Percentiles rank a stretch among this genome's conserved stretches.
These are phyloP conservation scores for Phortica okadai DNA, from an alignment of 2,888 invertebrate species.

Conservation along the genomic window DNA sequence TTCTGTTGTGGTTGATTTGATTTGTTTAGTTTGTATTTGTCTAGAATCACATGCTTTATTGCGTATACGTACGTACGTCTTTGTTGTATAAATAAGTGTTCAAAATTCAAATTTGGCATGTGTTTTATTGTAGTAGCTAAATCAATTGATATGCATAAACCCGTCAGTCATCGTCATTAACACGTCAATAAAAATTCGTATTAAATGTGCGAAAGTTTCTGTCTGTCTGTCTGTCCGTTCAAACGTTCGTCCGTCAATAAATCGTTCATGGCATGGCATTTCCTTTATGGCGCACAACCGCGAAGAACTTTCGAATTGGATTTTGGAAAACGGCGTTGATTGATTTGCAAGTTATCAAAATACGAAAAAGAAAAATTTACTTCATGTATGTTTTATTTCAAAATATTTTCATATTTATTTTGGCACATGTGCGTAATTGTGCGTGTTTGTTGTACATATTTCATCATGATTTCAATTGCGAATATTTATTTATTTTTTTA, in stretches of 20 bases:
- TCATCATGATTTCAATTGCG: not conserved
- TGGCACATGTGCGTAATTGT: not conserved
- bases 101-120: not conserved
- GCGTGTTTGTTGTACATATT: not conserved
- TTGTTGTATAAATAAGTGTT: too few relatives aligned
- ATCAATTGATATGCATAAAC: constrained; percentile 49
- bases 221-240: not conserved
- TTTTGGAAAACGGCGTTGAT: constrained; percentile 50
- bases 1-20: too few relatives aligned
- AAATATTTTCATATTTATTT: not conserved
- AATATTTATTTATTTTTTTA: not conserved
- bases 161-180: constrained; percentile 53
- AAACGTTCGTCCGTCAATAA: constrained; percentile 39
- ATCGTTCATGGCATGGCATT: constrained; percentile 52
- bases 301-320: constrained; percentile 32
- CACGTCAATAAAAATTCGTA: constrained; percentile 25
- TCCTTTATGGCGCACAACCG: constrained; percentile 63
- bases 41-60: too few relatives aligned
- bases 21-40: too few relatives aligned
- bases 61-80: too few relatives aligned
- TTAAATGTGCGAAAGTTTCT: constrained; percentile 42
- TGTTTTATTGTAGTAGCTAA: constrained; percentile 2
- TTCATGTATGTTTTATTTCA: too few relatives aligned
- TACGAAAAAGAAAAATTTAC: not conserved
- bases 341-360: constrained; percentile 34